Conservation (phyloP, 2,113 vertebrate species). For the Austrofundulus limnaeus region DNA sequence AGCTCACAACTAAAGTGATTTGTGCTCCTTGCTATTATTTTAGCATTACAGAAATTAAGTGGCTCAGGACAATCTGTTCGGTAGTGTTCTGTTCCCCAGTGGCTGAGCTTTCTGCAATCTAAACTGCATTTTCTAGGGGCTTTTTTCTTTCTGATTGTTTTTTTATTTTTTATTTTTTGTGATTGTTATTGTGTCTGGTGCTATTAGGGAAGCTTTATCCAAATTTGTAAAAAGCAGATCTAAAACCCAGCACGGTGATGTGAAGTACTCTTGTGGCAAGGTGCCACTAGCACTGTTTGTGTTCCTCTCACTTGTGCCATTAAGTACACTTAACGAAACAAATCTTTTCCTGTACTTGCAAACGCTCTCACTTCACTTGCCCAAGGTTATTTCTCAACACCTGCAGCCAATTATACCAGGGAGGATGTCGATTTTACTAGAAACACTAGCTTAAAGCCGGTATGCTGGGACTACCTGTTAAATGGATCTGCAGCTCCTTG, state of each 20-base stretch:
- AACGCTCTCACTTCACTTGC: constrained; percentile 28
- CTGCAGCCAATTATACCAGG: constrained; percentile 34
- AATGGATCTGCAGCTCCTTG: no score
- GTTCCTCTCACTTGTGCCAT: constrained; percentile 23
- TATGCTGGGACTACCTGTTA: not conserved
- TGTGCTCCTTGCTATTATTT: no score
- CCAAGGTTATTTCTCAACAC: constrained; percentile 29
- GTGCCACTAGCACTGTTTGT: constrained; percentile 36
- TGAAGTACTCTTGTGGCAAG: constrained; percentile 33
- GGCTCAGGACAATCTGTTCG: no score
- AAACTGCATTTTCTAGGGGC: not conserved
- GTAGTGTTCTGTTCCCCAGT: no score
- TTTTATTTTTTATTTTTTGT: not conserved
- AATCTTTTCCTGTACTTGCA: constrained; percentile 37
- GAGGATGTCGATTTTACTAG: not conserved
- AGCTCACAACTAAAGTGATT: no score
- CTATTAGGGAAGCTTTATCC: constrained; percentile 27
- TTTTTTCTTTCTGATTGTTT: not conserved
- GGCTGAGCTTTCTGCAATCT: no score
- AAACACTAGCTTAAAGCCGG: not conserved
- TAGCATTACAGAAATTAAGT: no score
- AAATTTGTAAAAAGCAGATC: constrained; percentile 30
- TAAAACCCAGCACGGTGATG: constrained; percentile 23
- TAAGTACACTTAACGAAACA: constrained; percentile 35
- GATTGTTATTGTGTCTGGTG: constrained; percentile 6